Evolutionary conservation across 2,797 vertebrate species (phyloP).

Genomic region (Pithecia hirsuta): DNA sequence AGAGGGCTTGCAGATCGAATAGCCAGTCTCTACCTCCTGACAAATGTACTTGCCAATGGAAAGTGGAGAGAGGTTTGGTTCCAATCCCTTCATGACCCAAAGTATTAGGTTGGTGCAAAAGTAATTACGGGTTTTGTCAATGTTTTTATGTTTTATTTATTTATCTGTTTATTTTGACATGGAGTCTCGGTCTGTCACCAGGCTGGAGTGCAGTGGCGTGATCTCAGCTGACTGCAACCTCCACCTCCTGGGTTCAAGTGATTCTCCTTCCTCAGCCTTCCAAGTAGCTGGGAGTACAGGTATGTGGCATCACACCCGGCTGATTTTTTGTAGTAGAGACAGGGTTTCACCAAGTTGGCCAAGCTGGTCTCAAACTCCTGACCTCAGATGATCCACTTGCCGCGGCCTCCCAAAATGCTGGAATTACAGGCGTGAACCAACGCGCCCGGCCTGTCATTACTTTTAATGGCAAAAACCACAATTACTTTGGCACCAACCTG

Average conservation of each 20-base stretch:
- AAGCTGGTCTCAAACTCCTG: neutral
- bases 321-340: neutral
- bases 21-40: neutral
- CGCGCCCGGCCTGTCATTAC: neutral
- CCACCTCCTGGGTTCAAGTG: neutral
- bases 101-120: neutral
- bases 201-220: neutral
- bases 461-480: neutral
- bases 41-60: neutral
- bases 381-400: neutral
- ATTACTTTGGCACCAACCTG: neutral
- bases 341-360: neutral
- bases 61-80: neutral
- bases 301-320: neutral
- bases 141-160: too few relatives aligned
- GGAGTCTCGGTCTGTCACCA: neutral
- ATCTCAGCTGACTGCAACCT: neutral
- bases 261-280: neutral
- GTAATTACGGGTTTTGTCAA: neutral
- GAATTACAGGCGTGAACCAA: neutral
- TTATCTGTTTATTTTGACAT: neutral
- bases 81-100: neutral
- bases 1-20: neutral
- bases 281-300: neutral
- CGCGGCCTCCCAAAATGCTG: neutral